A percentile compares a stretch with the other conserved stretches of the same genome.
Evolutionary conservation across 2,797 vertebrate genomes (phyloP).

Genomic region (Acanthurus leucopareius): DNA sequence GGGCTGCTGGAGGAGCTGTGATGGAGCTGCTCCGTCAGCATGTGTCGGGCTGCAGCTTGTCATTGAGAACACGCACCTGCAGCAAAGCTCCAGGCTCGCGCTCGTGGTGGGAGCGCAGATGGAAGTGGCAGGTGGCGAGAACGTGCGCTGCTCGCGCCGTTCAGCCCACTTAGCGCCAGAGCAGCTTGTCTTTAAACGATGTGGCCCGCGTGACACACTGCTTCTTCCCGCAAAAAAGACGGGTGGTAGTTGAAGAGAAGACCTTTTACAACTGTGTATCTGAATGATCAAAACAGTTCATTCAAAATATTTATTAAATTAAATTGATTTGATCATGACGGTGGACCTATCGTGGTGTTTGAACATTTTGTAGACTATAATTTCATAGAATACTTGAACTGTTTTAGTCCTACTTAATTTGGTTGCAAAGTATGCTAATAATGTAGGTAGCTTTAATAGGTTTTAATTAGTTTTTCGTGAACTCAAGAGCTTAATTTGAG

Average conservation of each 20-base stretch:
- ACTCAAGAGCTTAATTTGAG: too few relatives aligned
- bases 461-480: too few relatives aligned
- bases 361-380: too few relatives aligned
- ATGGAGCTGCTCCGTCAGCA: conserved; percentile 10
- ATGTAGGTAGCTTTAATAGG: too few relatives aligned
- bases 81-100: conserved; percentile 37
- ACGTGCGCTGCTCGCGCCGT: conserved; percentile 72
- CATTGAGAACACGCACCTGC: conserved; percentile 65
- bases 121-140: conserved; percentile 81
- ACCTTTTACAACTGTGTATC: too few relatives aligned
- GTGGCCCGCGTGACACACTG: too few relatives aligned
- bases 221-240: conserved; percentile 11
- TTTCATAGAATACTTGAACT: too few relatives aligned
- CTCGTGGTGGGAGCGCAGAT: conserved; percentile 70
- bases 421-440: too few relatives aligned
- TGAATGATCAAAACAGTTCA: too few relatives aligned
- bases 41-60: conserved; percentile 19
- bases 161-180: conserved; percentile 69
- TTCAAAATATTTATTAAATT: neutral
- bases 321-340: neutral
- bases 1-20: neutral
- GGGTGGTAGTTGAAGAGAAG: too few relatives aligned
- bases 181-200: neutral
- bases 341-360: too few relatives aligned
- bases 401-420: too few relatives aligned